These are phyloP conservation scores for Urocitellus parryii DNA, from an alignment of 2,113 vertebrate genomes.

Conservation along the genomic window DNA sequence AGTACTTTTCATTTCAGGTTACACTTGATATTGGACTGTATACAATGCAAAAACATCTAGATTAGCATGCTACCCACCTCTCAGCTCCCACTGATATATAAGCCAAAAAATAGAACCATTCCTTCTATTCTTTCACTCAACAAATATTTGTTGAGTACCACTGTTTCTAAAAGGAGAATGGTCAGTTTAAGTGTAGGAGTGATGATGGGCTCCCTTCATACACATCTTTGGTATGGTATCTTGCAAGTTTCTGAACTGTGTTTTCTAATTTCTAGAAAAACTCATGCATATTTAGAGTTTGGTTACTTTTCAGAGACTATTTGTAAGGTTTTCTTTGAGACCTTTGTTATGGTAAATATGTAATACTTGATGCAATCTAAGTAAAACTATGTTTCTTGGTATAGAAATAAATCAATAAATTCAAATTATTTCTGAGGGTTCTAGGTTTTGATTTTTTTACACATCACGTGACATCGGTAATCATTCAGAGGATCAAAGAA, in stretches of 20 bases:
- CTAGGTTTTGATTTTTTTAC: not conserved
- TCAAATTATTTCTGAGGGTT: not conserved
- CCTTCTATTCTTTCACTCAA: not conserved
- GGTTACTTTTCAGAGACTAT: not conserved
- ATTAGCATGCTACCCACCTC: not conserved
- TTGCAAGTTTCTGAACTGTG: not conserved
- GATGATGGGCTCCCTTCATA: not conserved
- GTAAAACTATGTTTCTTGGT: not conserved
- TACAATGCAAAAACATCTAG: not conserved
- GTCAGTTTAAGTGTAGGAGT: not conserved
- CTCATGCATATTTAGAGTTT: not conserved
- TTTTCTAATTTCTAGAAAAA: not conserved
- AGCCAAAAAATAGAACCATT: not conserved
- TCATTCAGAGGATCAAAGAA: not conserved
- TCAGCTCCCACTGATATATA: not conserved
- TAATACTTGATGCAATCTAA: not conserved
- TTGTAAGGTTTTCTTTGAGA: not conserved
- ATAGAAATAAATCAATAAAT: slow-evolving; percentile 12
- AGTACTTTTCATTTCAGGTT: not conserved
- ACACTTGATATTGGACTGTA: not conserved
- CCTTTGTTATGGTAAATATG: not conserved
- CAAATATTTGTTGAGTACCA: not conserved
- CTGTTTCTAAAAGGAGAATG: not conserved
- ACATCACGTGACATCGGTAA: not conserved
- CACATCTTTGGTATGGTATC: not conserved